Evolutionary conservation across 2,888 invertebrate species (phyloP).

Genomic region (Notocelia uddmanniana): DNA sequence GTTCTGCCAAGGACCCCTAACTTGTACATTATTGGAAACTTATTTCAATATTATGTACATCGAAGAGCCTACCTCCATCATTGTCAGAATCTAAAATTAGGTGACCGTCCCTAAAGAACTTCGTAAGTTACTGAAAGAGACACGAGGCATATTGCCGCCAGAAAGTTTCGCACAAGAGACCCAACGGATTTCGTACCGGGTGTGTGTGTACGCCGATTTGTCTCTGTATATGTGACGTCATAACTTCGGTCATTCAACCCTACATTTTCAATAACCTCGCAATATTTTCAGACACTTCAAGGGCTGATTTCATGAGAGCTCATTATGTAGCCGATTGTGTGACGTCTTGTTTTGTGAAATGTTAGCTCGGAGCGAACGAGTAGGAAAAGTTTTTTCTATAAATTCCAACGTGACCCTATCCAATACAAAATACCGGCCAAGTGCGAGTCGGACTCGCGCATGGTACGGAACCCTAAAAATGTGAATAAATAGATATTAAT

Average conservation of each 20-base stretch:
- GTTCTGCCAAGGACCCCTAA: not conserved
- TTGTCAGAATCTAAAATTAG: no score
- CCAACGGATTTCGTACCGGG: not conserved
- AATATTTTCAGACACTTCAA: not conserved
- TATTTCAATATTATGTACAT: not conserved
- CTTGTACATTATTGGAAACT: not conserved
- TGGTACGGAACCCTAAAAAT: no score
- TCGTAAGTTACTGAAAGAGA: no score
- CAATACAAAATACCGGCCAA: no score
- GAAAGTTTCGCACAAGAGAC: no score
- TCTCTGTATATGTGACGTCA: not conserved
- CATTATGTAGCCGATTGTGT: not conserved
- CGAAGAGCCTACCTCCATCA: not conserved
- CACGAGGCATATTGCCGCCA: no score
- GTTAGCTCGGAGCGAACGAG: no score
- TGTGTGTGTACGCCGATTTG: slow-evolving; percentile 2
- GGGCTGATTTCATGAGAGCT: not conserved
- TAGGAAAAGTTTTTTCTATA: no score
- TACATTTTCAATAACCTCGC: not conserved
- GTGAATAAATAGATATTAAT: no score
- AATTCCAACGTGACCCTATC: no score
- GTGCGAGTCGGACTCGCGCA: no score
- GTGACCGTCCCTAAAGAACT: no score
- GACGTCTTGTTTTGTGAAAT: not conserved
- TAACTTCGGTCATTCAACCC: not conserved